These are phyloP conservation scores for Pseudochromis fuscus DNA, from an alignment of 2,797 vertebrate genomes.

Conservation along the genomic window DNA sequence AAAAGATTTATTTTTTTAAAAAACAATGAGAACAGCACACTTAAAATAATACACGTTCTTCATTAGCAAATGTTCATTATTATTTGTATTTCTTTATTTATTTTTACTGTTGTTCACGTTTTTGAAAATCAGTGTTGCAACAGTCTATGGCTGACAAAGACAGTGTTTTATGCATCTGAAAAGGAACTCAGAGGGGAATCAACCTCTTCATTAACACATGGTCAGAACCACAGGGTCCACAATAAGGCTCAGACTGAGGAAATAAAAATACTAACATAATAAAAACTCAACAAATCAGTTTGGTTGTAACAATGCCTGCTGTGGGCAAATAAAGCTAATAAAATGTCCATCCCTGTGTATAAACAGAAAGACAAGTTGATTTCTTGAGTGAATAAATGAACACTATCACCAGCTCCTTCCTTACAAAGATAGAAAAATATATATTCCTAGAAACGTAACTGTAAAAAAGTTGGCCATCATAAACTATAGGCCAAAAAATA, in stretches of 20 bases:
- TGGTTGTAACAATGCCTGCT: slow-evolving; percentile 23
- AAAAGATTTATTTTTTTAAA: slow-evolving; percentile 16
- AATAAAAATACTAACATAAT: not conserved
- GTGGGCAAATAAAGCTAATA: slow-evolving; percentile 60
- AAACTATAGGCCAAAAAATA: slow-evolving; percentile 43
- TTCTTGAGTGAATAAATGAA: slow-evolving; percentile 52
- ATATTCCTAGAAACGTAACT: slow-evolving; percentile 53
- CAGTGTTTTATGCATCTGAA: slow-evolving; percentile 29
- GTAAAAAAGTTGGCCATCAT: slow-evolving; percentile 59
- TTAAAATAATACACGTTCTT: slow-evolving; percentile 16
- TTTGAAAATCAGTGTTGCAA: slow-evolving; percentile 29
- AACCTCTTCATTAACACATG: slow-evolving; percentile 12
- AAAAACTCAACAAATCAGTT: slow-evolving; percentile 19
- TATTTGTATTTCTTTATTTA: too few relatives aligned
- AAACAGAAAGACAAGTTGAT: slow-evolving; percentile 13
- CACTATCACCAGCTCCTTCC: slow-evolving; percentile 14
- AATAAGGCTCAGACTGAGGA: slow-evolving; percentile 5
- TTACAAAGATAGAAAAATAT: slow-evolving; percentile 52
- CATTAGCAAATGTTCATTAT: not conserved
- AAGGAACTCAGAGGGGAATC: slow-evolving; percentile 10
- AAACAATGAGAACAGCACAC: slow-evolving; percentile 24
- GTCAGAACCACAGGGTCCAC: slow-evolving; percentile 9
- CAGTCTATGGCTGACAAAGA: slow-evolving; percentile 17
- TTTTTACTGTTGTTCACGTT: not conserved
- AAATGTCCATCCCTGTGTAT: slow-evolving; percentile 22